These are phyloP conservation scores for Agonopterix arenella DNA, from an alignment of 2,888 invertebrate species.

Conservation along the genomic window DNA sequence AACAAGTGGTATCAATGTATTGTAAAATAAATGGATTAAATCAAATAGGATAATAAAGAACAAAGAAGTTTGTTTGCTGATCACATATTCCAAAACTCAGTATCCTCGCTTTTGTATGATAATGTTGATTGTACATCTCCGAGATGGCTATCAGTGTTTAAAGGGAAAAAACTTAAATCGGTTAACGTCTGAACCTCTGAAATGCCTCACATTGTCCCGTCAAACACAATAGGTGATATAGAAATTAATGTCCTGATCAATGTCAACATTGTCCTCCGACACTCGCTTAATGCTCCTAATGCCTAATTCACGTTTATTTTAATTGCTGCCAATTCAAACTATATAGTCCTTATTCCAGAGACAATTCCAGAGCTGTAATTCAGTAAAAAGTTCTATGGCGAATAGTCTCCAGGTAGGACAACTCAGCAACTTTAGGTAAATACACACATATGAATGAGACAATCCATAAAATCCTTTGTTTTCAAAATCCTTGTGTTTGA, in stretches of 20 bases:
- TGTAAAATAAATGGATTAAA: too few relatives aligned
- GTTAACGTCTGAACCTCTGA: constrained; percentile 17
- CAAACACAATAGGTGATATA: constrained; percentile 51
- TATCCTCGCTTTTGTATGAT: constrained; percentile 22
- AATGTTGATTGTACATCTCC: constrained; percentile 14
- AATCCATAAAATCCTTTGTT: background rate
- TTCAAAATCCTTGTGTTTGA: background rate
- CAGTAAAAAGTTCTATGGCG: too few relatives aligned
- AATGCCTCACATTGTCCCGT: constrained; percentile 36
- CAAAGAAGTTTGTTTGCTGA: background rate
- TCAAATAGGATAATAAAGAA: too few relatives aligned
- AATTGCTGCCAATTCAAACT: too few relatives aligned
- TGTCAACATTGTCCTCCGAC: constrained; percentile 36
- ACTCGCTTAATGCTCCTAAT: constrained; percentile 22
- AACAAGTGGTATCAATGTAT: too few relatives aligned
- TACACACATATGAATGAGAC: too few relatives aligned
- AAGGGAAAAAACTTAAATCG: constrained; percentile 12
- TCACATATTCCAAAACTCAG: background rate
- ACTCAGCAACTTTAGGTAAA: too few relatives aligned
- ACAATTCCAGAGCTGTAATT: too few relatives aligned
- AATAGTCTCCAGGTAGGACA: too few relatives aligned
- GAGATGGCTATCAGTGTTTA: constrained; percentile 15
- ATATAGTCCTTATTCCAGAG: too few relatives aligned
- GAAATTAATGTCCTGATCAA: constrained; percentile 43
- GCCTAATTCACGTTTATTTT: too few relatives aligned